Evolutionary conservation across 2,888 invertebrate genomes (phyloP).

Genomic region (Celastrina argiolus): DNA sequence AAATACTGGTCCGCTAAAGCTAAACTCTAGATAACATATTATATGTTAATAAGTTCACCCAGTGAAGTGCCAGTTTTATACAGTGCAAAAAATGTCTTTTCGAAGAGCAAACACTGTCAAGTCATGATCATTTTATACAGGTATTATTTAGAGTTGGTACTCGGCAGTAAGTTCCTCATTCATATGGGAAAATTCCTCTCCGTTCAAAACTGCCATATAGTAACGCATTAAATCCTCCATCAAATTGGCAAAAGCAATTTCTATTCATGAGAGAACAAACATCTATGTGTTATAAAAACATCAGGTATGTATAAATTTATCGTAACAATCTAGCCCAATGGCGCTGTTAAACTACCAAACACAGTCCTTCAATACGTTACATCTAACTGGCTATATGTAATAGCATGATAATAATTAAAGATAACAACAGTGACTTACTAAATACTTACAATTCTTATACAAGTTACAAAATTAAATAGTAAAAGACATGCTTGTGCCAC

Average conservation of each 20-base stretch:
- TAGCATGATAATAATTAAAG: background rate
- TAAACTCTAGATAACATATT: too few relatives aligned
- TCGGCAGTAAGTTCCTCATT: background rate
- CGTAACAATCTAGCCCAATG: background rate
- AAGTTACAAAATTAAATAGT: background rate
- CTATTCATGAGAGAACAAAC: slow-evolving; percentile 10
- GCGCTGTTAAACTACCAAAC: background rate
- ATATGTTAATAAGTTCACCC: too few relatives aligned
- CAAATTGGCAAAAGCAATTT: slow-evolving; percentile 7
- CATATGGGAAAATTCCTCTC: background rate
- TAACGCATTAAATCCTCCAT: background rate
- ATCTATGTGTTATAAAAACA: slow-evolving; percentile 11
- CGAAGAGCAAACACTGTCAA: too few relatives aligned
- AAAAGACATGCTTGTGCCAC: too few relatives aligned
- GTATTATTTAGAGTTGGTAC: too few relatives aligned
- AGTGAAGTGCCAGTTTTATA: too few relatives aligned
- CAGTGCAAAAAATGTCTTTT: too few relatives aligned
- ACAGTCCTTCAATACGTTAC: too few relatives aligned
- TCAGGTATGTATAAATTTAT: background rate
- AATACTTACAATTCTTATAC: too few relatives aligned
- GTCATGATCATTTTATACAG: too few relatives aligned
- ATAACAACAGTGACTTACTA: background rate
- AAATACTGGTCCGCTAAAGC: background rate
- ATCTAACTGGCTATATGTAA: background rate
- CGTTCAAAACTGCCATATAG: background rate